Percentiles rank a stretch among this genome's conserved stretches.
phyloP scores from a whole-genome alignment of 1,140 invertebrate genomes.

The Drosophila suzukii region DNA sequence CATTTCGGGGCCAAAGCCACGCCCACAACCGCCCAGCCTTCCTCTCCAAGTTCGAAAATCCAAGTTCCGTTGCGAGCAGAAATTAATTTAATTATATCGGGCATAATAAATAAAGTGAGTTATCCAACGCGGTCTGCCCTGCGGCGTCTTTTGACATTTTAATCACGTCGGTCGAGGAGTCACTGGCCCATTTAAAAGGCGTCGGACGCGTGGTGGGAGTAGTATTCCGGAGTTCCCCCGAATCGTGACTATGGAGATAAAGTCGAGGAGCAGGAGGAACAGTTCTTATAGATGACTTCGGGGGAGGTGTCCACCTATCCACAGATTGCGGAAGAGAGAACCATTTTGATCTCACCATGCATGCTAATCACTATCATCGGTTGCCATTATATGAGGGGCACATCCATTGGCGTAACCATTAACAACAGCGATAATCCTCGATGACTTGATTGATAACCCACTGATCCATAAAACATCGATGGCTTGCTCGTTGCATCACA shows the following conservation, averaged over 20 bases:
- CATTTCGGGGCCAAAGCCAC: slow-evolving; percentile 55
- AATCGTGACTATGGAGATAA: slow-evolving; percentile 15
- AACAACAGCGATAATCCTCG: slow-evolving; percentile 3
- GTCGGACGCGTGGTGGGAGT: slow-evolving; percentile 28
- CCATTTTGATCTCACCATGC: neutral
- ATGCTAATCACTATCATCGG: slow-evolving; percentile 8
- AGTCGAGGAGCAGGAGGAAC: neutral
- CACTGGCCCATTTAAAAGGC: slow-evolving; percentile 57
- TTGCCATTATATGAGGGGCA: slow-evolving; percentile 2
- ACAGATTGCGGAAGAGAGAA: slow-evolving; percentile 5
- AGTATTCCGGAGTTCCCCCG: slow-evolving; percentile 9
- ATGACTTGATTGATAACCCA: slow-evolving; percentile 25
- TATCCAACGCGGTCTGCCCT: slow-evolving; percentile 48
- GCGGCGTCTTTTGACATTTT: slow-evolving; percentile 66
- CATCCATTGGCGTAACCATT: neutral
- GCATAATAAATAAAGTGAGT: slow-evolving; percentile 74
- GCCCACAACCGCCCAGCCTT: slow-evolving; percentile 21
- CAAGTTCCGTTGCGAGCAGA: slow-evolving; percentile 27
- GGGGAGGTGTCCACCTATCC: neutral
- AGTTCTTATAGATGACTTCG: neutral
- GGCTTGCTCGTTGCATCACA: neutral
- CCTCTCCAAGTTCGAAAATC: neutral
- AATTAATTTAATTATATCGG: slow-evolving; percentile 78
- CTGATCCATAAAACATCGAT: slow-evolving; percentile 46
- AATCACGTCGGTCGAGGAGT: slow-evolving; percentile 66